These are phyloP conservation scores for Cheirogaleus medius DNA, from an alignment of 2,113 vertebrate species.

Conservation along the genomic window DNA sequence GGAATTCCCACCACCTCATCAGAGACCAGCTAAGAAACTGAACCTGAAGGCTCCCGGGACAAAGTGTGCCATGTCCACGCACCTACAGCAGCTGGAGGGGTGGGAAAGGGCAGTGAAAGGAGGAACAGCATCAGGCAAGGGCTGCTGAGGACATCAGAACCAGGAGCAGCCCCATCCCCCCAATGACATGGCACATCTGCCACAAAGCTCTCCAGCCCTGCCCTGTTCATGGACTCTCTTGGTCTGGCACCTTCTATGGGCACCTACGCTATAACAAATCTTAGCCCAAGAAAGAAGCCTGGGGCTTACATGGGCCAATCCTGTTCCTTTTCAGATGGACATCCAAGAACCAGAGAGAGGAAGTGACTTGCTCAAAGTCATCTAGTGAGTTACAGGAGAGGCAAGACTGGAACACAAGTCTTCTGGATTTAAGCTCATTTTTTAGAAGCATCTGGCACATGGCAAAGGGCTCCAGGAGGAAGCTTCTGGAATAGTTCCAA, in stretches of 20 bases:
- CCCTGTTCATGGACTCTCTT: background rate
- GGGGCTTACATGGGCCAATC: background rate
- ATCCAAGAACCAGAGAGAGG: background rate
- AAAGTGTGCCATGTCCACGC: background rate
- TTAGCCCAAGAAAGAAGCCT: background rate
- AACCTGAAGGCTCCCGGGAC: background rate
- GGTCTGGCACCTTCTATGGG: background rate
- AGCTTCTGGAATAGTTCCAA: background rate
- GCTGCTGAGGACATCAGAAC: background rate
- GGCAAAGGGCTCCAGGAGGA: background rate
- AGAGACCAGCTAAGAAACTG: conserved; percentile 14
- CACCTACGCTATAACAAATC: background rate
- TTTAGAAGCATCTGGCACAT: background rate
- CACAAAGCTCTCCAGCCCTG: background rate
- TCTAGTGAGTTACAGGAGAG: background rate
- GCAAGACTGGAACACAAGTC: background rate
- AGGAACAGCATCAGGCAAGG: background rate
- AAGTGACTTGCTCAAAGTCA: background rate
- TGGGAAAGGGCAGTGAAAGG: background rate
- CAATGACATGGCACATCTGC: fast-evolving
- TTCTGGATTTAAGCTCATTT: background rate
- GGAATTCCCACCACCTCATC: background rate
- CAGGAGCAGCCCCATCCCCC: background rate
- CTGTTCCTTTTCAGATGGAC: background rate
- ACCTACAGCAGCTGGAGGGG: background rate